These are phyloP conservation scores for Choristoneura rosaceana DNA, from an alignment of 2,888 invertebrate genomes.

Conservation along the genomic window DNA sequence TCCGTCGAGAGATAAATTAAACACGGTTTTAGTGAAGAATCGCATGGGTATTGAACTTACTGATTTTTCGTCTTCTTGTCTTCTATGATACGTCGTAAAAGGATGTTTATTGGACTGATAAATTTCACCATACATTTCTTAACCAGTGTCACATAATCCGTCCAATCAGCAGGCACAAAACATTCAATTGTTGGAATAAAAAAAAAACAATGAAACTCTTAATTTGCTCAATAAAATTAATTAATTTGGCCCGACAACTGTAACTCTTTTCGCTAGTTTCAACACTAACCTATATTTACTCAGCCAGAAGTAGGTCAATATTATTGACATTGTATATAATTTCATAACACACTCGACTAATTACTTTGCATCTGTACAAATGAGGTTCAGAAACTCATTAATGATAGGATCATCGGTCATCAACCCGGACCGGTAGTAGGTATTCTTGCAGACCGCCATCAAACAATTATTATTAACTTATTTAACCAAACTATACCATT, in stretches of 20 bases:
- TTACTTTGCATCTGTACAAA: constrained; percentile 54
- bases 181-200: constrained; percentile 21
- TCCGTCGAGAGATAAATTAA: constrained; percentile 3
- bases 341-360: constrained; percentile 44
- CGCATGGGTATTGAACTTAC: not conserved
- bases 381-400: constrained; percentile 33
- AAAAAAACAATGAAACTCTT: constrained; percentile 16
- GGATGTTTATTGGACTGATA: not conserved
- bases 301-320: constrained; percentile 45
- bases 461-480: constrained; percentile 55
- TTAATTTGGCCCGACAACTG: constrained; percentile 17
- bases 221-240: constrained; percentile 26
- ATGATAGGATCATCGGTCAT: constrained; percentile 45
- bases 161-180: constrained; percentile 1
- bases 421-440: constrained; percentile 58
- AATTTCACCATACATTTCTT: constrained; percentile 2
- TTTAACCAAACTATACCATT: constrained; percentile 54
- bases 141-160: not conserved
- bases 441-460: constrained; percentile 53
- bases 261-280: constrained; percentile 34
- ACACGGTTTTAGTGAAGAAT: not conserved
- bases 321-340: constrained; percentile 44
- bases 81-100: not conserved
- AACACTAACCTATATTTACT: constrained; percentile 38
- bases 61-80: not conserved